Conservation (phyloP, 2,113 vertebrate species). For the Tyrannus savana region DNA sequence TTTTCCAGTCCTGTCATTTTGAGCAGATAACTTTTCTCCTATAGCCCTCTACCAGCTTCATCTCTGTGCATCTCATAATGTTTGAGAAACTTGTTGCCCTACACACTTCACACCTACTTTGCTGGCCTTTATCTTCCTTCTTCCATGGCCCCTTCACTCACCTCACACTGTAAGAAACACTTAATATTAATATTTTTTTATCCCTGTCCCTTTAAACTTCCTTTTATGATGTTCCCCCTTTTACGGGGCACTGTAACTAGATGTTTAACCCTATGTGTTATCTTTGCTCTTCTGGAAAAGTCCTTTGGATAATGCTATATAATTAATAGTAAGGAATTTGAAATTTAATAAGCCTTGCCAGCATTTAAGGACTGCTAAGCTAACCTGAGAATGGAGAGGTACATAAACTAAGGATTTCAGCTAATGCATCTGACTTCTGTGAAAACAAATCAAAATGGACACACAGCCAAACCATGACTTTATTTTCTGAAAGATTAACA, state of each 20-base stretch:
- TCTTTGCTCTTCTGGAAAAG: neutral
- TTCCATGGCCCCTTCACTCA: neutral
- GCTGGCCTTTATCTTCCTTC: neutral
- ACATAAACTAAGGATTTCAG: neutral
- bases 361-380: neutral
- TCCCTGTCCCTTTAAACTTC: neutral
- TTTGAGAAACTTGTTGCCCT: neutral
- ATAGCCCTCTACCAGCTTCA: neutral
- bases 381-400: neutral
- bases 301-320: neutral
- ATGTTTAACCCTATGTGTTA: neutral
- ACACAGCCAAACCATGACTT: neutral
- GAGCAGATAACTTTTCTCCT: neutral
- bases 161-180: neutral
- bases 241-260: neutral
- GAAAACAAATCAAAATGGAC: neutral
- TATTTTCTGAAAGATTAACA: neutral
- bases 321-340: neutral
- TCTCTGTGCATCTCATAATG: neutral
- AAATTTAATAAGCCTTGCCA: neutral
- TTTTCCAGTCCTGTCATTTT: conserved; percentile 1
- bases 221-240: neutral
- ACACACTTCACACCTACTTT: neutral
- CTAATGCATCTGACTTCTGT: neutral
- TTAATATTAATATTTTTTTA: neutral